These are phyloP conservation scores for Martes martes DNA, from an alignment of 2,113 vertebrate genomes.

Conservation along the genomic window DNA sequence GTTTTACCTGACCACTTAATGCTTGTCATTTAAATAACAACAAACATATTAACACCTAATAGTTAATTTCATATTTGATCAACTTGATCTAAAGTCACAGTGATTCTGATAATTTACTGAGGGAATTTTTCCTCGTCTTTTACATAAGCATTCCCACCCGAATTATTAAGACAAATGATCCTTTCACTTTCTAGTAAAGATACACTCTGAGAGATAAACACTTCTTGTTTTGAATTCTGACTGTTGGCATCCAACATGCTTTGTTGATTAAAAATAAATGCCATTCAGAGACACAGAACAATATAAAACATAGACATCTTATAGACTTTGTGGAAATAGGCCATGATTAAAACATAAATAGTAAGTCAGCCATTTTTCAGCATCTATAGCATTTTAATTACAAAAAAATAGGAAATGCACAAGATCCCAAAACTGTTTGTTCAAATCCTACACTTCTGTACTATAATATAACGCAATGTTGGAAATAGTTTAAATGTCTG, in stretches of 20 bases:
- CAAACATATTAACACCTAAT: not conserved
- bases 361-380: not conserved
- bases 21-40: not conserved
- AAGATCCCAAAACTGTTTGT: not conserved
- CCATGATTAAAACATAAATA: constrained; percentile 16
- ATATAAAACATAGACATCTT: not conserved
- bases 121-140: not conserved
- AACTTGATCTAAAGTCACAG: not conserved
- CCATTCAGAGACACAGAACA: not conserved
- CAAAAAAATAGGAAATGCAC: constrained; percentile 32
- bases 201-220: not conserved
- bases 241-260: not conserved
- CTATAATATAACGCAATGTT: not conserved
- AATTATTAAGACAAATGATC: not conserved
- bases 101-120: not conserved
- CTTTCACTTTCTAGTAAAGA: constrained; percentile 53
- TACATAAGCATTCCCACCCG: not conserved
- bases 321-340: not conserved
- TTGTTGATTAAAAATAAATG: constrained; percentile 22
- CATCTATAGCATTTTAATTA: constrained; percentile 11
- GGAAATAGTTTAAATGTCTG: constrained; percentile 13
- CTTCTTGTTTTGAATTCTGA: constrained; percentile 36
- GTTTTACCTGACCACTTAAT: not conserved
- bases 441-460: not conserved
- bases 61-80: not conserved